Evolutionary conservation across 2,797 vertebrate species (phyloP).

Genomic region (Heteromormyrus szaboi): DNA sequence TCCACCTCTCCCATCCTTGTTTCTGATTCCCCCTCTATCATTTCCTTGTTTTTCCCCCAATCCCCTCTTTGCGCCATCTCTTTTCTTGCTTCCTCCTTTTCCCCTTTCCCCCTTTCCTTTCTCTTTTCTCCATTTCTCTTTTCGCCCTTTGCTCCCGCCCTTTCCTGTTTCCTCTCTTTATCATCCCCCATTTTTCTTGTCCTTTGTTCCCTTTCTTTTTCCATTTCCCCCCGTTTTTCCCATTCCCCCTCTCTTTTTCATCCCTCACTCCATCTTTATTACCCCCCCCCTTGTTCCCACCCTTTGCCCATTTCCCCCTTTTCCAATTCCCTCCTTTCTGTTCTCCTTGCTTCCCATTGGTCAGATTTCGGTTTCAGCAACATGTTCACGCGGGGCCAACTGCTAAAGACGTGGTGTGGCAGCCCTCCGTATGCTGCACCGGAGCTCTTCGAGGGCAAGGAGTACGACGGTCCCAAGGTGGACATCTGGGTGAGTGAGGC

Average conservation of each 20-base stretch:
- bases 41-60: neutral
- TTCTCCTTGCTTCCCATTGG: neutral
- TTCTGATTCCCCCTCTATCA: neutral
- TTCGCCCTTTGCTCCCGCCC: neutral
- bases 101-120: neutral
- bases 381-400: constrained; percentile 89
- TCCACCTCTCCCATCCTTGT: neutral
- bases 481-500: constrained; percentile 87
- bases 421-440: constrained; percentile 95
- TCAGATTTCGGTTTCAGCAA: constrained; percentile 98
- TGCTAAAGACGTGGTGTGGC: constrained; percentile 97
- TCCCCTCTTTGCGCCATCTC: neutral
- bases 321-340: neutral
- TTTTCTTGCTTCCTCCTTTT: neutral
- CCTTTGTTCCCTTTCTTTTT: neutral
- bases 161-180: neutral
- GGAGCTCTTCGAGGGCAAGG: constrained; percentile 94
- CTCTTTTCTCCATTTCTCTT: neutral
- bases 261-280: neutral
- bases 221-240: neutral
- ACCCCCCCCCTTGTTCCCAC: constrained; percentile 13
- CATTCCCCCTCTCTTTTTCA: neutral
- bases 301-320: constrained; percentile 29
- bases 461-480: constrained; percentile 96
- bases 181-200: neutral